Percentiles rank a stretch among this genome's conserved stretches.
These are phyloP conservation scores for Petromus typicus DNA, from an alignment of 2,113 vertebrate species.

Conservation along the genomic window DNA sequence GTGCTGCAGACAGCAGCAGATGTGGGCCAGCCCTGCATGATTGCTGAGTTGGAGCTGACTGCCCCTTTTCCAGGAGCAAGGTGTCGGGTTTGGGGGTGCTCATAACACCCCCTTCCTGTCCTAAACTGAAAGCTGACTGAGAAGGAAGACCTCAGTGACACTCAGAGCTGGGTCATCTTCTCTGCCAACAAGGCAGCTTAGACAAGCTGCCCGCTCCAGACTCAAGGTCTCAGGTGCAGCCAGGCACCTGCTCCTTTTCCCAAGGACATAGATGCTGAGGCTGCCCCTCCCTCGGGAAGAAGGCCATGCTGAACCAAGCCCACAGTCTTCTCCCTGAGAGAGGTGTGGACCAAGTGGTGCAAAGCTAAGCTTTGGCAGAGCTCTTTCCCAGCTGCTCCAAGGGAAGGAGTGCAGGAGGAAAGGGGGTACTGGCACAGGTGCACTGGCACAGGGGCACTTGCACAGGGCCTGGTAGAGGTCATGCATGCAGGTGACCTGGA, in stretches of 20 bases:
- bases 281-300: neutral
- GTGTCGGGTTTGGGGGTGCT: neutral
- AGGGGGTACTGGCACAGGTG: neutral
- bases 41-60: neutral
- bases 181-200: neutral
- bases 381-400: neutral
- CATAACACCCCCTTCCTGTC: neutral
- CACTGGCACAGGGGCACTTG: too few species aligned
- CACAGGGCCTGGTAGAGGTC: neutral
- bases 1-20: neutral
- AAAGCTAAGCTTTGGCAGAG: too few species aligned
- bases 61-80: neutral
- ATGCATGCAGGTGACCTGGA: rapidly evolving
- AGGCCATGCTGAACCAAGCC: neutral
- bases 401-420: neutral
- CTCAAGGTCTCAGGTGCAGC: neutral
- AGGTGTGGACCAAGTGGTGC: neutral
- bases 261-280: neutral
- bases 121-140: neutral
- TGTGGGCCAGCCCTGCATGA: neutral
- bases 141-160: neutral
- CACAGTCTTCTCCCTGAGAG: neutral
- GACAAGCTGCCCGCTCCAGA: neutral
- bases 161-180: neutral
- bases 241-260: neutral